Percentiles rank a stretch among this genome's conserved stretches.
Evolutionary conservation across 2,113 vertebrate genomes (phyloP).

Genomic region (Epinephelus cyanopodus): DNA sequence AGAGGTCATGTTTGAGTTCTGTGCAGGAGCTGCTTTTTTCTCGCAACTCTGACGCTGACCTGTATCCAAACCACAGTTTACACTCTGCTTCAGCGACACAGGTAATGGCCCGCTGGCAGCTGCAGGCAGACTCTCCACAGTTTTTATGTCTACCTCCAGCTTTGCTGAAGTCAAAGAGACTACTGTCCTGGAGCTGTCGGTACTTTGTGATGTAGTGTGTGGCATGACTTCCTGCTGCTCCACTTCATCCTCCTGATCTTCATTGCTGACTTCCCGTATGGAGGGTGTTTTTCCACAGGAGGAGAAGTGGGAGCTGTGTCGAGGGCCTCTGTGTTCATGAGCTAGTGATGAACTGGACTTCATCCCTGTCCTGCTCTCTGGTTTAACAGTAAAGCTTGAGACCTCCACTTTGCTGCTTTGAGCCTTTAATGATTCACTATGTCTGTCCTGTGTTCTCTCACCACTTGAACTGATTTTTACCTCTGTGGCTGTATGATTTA

Average conservation of each 20-base stretch:
- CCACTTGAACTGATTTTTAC: slow-evolving; percentile 34
- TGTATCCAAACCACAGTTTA: slow-evolving; percentile 30
- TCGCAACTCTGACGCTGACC: slow-evolving; percentile 44
- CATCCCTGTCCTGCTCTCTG: slow-evolving; percentile 64
- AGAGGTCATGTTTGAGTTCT: slow-evolving; percentile 11
- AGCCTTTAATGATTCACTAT: slow-evolving; percentile 60
- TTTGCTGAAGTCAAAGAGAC: slow-evolving; percentile 38
- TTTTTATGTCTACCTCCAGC: slow-evolving; percentile 31
- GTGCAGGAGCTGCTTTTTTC: slow-evolving; percentile 27
- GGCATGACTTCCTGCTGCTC: slow-evolving; percentile 71
- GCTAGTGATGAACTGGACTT: slow-evolving; percentile 66
- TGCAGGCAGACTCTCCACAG: neutral
- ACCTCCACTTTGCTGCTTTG: slow-evolving; percentile 65
- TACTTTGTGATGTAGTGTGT: slow-evolving; percentile 25
- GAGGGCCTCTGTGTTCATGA: slow-evolving; percentile 78
- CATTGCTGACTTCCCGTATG: slow-evolving; percentile 86
- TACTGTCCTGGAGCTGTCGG: slow-evolving; percentile 40
- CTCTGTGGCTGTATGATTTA: slow-evolving; percentile 20
- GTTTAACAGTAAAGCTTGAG: slow-evolving; percentile 58
- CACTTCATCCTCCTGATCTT: slow-evolving; percentile 84
- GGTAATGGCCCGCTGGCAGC: slow-evolving; percentile 17
- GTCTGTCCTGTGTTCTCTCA: slow-evolving; percentile 67
- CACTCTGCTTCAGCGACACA: slow-evolving; percentile 36
- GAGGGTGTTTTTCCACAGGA: slow-evolving; percentile 84
- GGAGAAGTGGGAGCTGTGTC: slow-evolving; percentile 82